Base-by-base conservation (phyloP, 1,140 invertebrate species). In the Bombus consobrinus region DNA sequence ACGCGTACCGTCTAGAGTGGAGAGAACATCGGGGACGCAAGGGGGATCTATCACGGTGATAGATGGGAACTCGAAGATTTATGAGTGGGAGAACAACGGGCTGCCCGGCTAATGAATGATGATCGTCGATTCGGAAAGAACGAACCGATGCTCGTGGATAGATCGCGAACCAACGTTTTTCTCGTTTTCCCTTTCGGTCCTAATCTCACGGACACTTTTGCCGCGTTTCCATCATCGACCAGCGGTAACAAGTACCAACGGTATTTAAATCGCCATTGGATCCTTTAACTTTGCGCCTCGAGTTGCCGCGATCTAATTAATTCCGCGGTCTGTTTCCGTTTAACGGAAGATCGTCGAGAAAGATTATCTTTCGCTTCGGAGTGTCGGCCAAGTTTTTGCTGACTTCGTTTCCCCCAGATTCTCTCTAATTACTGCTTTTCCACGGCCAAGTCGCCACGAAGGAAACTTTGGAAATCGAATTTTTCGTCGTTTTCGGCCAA, bases 91-190 rank as follows among this genome's bases (percentile, higher is more conserved):
- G 69, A 75, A 71, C 75, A 84, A 59, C 82, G 25, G n/a, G 41
- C 66, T 32, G 74, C n/a, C 18, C 53, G 82, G 75, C 64, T 79
- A 84, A 84, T 71, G 82, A 84, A 78, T 28, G 82, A 84, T 84
- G 75, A 78, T 71, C 66, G 39, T 18, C 43, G 75, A 79, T 84
- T 83, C 59, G 59, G 28, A 28, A 76, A 71, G 37, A 34, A 66
- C 25, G 34, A 37, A 59, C 47, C 47, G 25, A 41, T 79, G 81
- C 66, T 28, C 34, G 41, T 34, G 43, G 39, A 15, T 66, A 34
- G 34, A 22, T 47, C 15, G 34, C 5, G 3, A 25, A 1, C 1
- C 34, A 3, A 37, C 68, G 34, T 39, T 10, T 37, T 37, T 37
- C 22, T 12, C 22, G 43, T 47, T 47, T 47, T 69, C 68, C 25